These are phyloP conservation scores for Agrilus mali DNA, from an alignment of 2,888 invertebrate species.

Conservation along the genomic window DNA sequence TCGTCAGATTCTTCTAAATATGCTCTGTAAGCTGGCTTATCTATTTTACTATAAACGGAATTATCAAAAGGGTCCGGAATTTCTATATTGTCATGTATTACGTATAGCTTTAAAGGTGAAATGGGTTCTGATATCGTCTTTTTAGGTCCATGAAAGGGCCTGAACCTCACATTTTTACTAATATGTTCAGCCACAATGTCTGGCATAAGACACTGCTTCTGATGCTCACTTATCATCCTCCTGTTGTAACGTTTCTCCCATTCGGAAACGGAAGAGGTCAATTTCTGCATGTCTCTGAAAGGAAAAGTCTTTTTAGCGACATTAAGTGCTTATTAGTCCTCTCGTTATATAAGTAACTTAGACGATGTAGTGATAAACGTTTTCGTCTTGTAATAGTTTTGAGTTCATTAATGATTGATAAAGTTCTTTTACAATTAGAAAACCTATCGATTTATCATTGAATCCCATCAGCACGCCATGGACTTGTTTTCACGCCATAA, in stretches of 20 bases:
- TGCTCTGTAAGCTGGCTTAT: constrained; percentile 50
- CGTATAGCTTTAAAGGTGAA: constrained; percentile 49
- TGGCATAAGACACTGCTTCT: constrained; percentile 52
- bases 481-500: too few relatives aligned
- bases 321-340: too few relatives aligned
- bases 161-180: constrained; percentile 47
- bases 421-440: too few relatives aligned
- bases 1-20: constrained; percentile 41
- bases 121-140: constrained; percentile 40
- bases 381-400: too few relatives aligned
- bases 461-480: too few relatives aligned
- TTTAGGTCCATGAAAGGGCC: constrained; percentile 30
- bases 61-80: constrained; percentile 50
- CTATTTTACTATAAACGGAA: constrained; percentile 42
- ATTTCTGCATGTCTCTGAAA: constrained; percentile 43
- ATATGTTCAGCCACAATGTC: constrained; percentile 59
- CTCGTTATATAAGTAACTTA: too few relatives aligned
- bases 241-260: constrained; percentile 32
- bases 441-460: too few relatives aligned
- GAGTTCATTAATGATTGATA: too few relatives aligned
- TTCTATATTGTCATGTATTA: constrained; percentile 62
- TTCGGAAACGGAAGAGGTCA: constrained; percentile 21
- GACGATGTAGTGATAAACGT: too few relatives aligned
- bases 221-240: constrained; percentile 39
- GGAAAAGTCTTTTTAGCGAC: constrained; percentile 1